phyloP scores from a whole-genome alignment of 2,888 invertebrate genomes.

The Heteromurus nitidus region DNA sequence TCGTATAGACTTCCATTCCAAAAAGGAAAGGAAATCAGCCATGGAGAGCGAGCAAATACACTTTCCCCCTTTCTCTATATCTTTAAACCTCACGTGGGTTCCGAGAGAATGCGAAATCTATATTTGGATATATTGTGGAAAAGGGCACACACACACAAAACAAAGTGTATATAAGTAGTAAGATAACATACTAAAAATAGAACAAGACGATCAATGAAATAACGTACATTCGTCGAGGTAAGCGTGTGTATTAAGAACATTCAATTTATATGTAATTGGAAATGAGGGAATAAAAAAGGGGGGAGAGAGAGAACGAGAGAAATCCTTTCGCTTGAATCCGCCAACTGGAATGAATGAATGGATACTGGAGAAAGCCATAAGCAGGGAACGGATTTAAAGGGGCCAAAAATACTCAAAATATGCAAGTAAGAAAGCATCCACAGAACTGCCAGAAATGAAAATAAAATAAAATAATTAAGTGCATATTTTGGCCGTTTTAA shows the following conservation, averaged over 20 bases:
- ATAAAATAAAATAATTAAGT: no score
- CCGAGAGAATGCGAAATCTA: slow-evolving; percentile 16
- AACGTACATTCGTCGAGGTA: slow-evolving; percentile 50
- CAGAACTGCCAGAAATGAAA: no score
- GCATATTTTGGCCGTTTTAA: no score
- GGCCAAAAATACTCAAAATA: neutral
- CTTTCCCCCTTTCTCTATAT: neutral
- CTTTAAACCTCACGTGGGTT: no score
- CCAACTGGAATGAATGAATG: neutral
- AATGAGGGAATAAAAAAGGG: slow-evolving; percentile 31
- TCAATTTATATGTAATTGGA: slow-evolving; percentile 35
- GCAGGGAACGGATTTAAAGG: no score
- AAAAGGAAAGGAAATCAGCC: neutral
- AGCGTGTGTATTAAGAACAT: slow-evolving; percentile 27
- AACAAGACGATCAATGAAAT: slow-evolving; percentile 71
- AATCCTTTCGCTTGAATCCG: neutral
- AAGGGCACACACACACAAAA: slow-evolving; percentile 27
- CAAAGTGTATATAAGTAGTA: slow-evolving; percentile 44
- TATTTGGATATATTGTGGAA: no score
- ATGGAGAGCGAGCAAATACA: neutral
- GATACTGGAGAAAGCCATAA: no score
- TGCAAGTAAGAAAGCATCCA: no score
- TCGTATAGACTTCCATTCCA: neutral
- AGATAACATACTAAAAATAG: slow-evolving; percentile 69
- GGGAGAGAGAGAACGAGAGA: neutral